These are phyloP conservation scores for Heteronetta atricapilla DNA, from an alignment of 2,113 vertebrate species.

Conservation along the genomic window DNA sequence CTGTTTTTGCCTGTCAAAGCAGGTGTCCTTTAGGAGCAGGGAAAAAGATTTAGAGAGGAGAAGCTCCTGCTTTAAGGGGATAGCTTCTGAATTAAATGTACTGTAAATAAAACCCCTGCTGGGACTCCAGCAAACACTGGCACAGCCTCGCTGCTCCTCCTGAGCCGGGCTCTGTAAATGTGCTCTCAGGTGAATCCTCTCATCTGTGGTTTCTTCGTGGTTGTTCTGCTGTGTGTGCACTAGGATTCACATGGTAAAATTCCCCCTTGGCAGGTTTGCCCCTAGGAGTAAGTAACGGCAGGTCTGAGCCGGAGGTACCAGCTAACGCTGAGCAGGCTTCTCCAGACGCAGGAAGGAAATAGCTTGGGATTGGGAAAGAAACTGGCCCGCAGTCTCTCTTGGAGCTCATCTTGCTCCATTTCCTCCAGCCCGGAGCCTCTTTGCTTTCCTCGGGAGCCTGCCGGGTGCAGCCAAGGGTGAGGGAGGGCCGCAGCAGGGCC, in stretches of 20 bases:
- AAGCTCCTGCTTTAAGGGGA: not conserved
- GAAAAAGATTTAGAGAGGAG: not conserved
- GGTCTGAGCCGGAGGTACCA: not conserved
- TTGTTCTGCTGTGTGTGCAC: not conserved
- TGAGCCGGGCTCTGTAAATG: accelerated
- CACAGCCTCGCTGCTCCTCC: not conserved
- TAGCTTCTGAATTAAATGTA: not conserved
- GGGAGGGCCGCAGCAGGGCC: not conserved
- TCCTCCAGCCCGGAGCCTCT: not conserved
- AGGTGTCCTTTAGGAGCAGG: not conserved
- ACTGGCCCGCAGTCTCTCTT: not conserved
- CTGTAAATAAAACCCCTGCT: not conserved
- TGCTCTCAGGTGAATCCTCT: not conserved
- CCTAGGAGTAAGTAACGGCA: not conserved
- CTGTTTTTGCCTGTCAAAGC: not conserved
- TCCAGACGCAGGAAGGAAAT: not conserved
- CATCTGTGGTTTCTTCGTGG: not conserved
- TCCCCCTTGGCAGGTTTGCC: not conserved
- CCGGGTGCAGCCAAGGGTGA: accelerated
- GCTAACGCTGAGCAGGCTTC: not conserved
- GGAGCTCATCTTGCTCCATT: not conserved
- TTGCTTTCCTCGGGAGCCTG: not conserved
- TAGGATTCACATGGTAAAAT: not conserved
- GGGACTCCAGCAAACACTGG: not conserved
- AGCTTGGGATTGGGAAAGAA: not conserved